Evolutionary conservation across 2,888 invertebrate species (phyloP), one percentile per base, ranked within the genome.

Genomic region (Enchytraeus crypticus): DNA sequence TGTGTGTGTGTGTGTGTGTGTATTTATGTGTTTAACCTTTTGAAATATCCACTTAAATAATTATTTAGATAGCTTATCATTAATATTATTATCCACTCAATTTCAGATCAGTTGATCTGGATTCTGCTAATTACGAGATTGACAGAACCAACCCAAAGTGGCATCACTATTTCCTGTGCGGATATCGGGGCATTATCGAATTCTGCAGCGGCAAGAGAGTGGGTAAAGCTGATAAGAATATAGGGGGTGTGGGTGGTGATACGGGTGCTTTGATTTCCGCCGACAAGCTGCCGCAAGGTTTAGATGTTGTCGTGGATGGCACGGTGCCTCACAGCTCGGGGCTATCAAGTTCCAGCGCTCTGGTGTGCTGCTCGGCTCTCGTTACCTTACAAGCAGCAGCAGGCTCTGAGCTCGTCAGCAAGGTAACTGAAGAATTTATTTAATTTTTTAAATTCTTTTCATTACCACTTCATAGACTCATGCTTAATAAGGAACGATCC

Each of bases 151-250:
- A 66, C 23, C 76, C 91, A 0, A 81, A 84, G 66, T 98, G 98
- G 98, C 85, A 89, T 78, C 88, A 92, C 78, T 98, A 98, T 79
- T 88, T 92, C 71, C 82, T 96, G 38, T 96, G 96, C 78, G 98
- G 97, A 11, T 83, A 92, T 54, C 87, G 87, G 79, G 96, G 96
- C 38, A 86, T 91, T 33, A 72, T 87, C 67, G 91, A 93, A 74
- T 80, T 71, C 46, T 67, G 71, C 49, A n/a, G n/a, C n/a, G n/a
- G n/a, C n/a, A n/a, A n/a, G n/a, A n/a, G n/a, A 23, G 32, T 4
- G 57, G n/a, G 32, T 23, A 43, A 5, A 26, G n/a, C n/a, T n/a
- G n/a, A n/a, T n/a, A n/a, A n/a, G n/a, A n/a, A n/a, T n/a, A n/a
- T n/a, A n/a, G n/a, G n/a, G n/a, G n/a, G n/a, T n/a, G n/a, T n/a